Base-by-base conservation (phyloP, 2,797 vertebrate genomes). In the Sphaeramia orbicularis region DNA sequence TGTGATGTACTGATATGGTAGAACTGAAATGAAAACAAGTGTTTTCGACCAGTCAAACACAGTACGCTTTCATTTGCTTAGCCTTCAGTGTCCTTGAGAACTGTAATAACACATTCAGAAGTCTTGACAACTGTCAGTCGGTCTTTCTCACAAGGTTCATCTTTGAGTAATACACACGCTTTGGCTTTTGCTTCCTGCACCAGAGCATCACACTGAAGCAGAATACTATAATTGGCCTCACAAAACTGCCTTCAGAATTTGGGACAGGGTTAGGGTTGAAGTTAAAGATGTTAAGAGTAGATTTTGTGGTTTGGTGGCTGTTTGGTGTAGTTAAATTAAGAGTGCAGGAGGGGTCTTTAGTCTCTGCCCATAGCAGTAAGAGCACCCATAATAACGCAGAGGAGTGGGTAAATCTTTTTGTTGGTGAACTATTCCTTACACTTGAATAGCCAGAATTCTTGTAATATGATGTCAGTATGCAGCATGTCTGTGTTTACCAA, bases 391-490 rank as follows among this genome's bases (percentile, higher is more conserved):
- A 71, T 78, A 44, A 80, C 14, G 43, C 64, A 45, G 70, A 65
- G 44, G 61, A 74, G 35, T 51, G 35, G 16, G 43, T 51, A 10
- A 11, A 37, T 53, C 75, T 78, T 71, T 62, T 72, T 80, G 66
- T 62, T 4, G 51, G 48, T 0, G 6, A 60, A 54, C 59, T 58
- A 53, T 62, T 78, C 44, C 47, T 45, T 38, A 40, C 45, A 50
- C 48, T 63, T 18, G 14, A 85, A 79, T 74, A 55, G 41, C 42
- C 68, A 45, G 40, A 67, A 78, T 86, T 80, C 64, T 69, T 68
- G 27, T 37, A 11, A 59, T 5, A 40, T 84, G 79, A 76, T 85
- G 80, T 88, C 72, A 88, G 60, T 45, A 16, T 47, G 43, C 49
- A 37, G 42, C 48, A 4, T 37, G 32, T 10, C 15, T 16, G 21